phyloP scores from a whole-genome alignment of 2,797 vertebrate species.

The Pseudochirops corinnae region DNA sequence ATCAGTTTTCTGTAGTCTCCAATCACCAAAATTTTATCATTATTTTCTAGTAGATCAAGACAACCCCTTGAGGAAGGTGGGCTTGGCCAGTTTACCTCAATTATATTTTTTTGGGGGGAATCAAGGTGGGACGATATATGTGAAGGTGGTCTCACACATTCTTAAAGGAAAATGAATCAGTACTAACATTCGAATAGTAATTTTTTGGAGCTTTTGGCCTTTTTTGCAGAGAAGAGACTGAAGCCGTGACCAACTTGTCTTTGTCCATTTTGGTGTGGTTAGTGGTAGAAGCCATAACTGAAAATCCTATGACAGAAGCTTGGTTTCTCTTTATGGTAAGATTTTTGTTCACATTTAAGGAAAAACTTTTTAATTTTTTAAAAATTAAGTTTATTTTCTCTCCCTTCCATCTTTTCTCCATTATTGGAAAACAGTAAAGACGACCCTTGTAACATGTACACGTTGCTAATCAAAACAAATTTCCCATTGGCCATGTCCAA shows the following conservation, averaged over 20 bases:
- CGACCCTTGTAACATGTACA: neutral
- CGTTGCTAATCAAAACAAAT: neutral
- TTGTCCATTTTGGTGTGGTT: constrained; percentile 3
- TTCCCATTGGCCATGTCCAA: neutral
- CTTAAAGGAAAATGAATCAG: constrained; percentile 33
- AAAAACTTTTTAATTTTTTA: neutral
- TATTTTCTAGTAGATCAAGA: neutral
- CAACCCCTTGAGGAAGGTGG: neutral
- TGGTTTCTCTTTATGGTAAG: neutral
- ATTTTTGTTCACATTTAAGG: neutral
- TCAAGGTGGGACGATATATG: neutral
- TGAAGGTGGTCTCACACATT: neutral
- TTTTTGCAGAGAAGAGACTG: constrained; percentile 61
- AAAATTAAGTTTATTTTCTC: neutral
- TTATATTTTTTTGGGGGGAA: constrained; percentile 44
- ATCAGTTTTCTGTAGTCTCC: constrained; percentile 21
- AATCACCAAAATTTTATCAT: constrained; percentile 31
- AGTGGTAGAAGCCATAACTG: neutral
- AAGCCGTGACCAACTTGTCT: constrained; percentile 24
- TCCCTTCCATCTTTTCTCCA: neutral
- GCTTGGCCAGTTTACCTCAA: constrained; percentile 12
- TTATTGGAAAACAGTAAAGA: neutral
- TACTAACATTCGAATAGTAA: constrained; percentile 29
- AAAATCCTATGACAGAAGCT: neutral
- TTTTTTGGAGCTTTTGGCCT: constrained; percentile 38